Evolutionary conservation across 1,140 invertebrate genomes (phyloP).

Genomic region (Augochlora pura): DNA sequence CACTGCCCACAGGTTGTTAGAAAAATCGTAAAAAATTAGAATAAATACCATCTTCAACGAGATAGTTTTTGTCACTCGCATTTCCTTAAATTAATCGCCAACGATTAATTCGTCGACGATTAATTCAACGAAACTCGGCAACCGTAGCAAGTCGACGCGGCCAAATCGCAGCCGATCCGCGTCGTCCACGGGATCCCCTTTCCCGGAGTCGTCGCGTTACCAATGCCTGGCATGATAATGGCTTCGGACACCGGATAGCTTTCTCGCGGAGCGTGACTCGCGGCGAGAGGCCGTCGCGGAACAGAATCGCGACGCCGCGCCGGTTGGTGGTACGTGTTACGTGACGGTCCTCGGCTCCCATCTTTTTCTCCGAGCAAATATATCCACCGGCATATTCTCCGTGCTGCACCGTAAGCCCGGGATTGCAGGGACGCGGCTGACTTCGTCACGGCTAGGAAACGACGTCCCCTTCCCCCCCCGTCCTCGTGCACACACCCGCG

Average conservation of each 20-base stretch:
- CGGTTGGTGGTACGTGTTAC: not conserved
- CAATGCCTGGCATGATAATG: constrained; percentile 68
- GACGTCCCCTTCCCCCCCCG: too few relatives aligned
- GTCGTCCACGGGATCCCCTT: constrained; percentile 55
- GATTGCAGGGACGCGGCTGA: not conserved
- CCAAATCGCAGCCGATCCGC: constrained; percentile 35
- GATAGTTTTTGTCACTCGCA: too few relatives aligned
- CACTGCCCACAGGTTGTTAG: too few relatives aligned
- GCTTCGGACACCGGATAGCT: constrained; percentile 67
- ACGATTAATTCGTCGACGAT: too few relatives aligned
- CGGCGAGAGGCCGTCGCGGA: constrained; percentile 12
- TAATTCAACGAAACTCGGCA: too few relatives aligned
- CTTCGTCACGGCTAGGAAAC: not conserved
- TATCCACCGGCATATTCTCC: not conserved
- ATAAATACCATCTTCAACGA: too few relatives aligned
- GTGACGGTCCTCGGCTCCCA: too few relatives aligned
- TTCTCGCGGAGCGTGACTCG: constrained; percentile 42
- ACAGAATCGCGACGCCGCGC: not conserved
- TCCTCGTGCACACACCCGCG: too few relatives aligned
- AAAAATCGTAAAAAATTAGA: too few relatives aligned
- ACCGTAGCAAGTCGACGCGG: not conserved
- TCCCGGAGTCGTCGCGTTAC: constrained; percentile 67
- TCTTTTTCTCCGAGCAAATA: not conserved
- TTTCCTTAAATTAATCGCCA: too few relatives aligned
- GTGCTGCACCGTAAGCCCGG: not conserved